phyloP scores from a whole-genome alignment of 2,888 invertebrate species.

The Drosophila longiperda region DNA sequence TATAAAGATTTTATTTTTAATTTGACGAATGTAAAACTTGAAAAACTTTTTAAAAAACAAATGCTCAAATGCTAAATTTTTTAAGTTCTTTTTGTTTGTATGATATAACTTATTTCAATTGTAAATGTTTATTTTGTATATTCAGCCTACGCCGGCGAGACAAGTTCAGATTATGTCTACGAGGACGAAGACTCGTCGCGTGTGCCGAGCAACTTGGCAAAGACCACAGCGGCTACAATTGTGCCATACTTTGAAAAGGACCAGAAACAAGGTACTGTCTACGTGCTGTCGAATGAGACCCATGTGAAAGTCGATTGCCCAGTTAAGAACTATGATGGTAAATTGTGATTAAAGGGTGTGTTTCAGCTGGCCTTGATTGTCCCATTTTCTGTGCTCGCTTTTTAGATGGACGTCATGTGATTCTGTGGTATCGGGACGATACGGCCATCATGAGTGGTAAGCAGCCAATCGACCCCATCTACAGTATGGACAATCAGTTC shows the following conservation, averaged over 20 bases:
- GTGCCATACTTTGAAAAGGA: slow-evolving; percentile 59
- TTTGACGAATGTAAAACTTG: too few species aligned
- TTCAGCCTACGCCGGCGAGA: slow-evolving; percentile 26
- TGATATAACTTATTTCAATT: not conserved
- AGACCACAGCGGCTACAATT: slow-evolving; percentile 37
- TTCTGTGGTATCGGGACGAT: slow-evolving; percentile 59
- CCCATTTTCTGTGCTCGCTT: not conserved
- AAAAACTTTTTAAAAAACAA: too few species aligned
- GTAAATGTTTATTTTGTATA: not conserved
- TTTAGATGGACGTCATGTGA: slow-evolving; percentile 45
- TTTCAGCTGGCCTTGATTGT: not conserved
- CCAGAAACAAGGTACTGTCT: slow-evolving; percentile 33
- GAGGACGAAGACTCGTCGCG: slow-evolving; percentile 49
- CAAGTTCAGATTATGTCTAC: slow-evolving; percentile 33
- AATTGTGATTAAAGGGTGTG: slow-evolving; percentile 11
- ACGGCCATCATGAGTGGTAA: slow-evolving; percentile 35
- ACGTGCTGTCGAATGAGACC: slow-evolving; percentile 40
- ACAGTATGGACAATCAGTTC: slow-evolving; percentile 45
- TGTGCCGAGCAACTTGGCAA: slow-evolving; percentile 58
- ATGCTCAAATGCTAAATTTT: not conserved
- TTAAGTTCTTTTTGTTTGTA: not conserved
- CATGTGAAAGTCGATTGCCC: slow-evolving; percentile 60
- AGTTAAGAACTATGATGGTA: slow-evolving; percentile 65
- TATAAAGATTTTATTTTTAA: too few species aligned
- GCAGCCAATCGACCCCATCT: slow-evolving; percentile 19